Evolutionary conservation across 2,113 vertebrate genomes (phyloP), one percentile per base, ranked within the genome.

Genomic region (Cebidichthys violaceus): DNA sequence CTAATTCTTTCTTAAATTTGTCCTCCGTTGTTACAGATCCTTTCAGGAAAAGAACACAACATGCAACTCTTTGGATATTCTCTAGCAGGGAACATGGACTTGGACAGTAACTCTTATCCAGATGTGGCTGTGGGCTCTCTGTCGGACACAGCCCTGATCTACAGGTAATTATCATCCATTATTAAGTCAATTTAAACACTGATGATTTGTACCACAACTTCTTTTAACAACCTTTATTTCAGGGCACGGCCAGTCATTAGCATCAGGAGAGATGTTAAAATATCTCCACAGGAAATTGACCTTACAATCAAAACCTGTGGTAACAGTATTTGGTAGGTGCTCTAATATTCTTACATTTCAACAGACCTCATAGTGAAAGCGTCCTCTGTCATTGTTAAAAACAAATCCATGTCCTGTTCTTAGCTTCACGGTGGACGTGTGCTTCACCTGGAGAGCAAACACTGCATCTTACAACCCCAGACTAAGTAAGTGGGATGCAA

Each of bases 81-180:
- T 68, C 92, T 99, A 92, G 96, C 97, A 75, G 98, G 98, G 75
- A 97, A 97, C 89, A 97, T 99, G 97, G 98, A 99, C 89, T 88
- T 99, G 88, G 98, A 99, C 84, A 87, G 89, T 73, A 99, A 99
- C 92, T 95, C 93, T 20, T 99, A 99, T 81, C 98, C 98, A 57
- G 98, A 99, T 74, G 82, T 99, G 85, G 98, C 97, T 68, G 95
- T 99, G 52, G 98, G 98, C 24, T 99, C 98, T 29, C 94, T 99
- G 83, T 97, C 97, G 14, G 98, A 99, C 90, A 92, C 96, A 15
- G 96, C 96, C 10, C 93, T 97, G 4, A 93, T 99, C 82, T 99
- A 96, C 93, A 98, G 98, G 98, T 96, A 88, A 75, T 37, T 54
- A 14, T 75, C 6, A 55, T 29, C 47, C 4, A 11, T 61, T 29